These are phyloP conservation scores for Ophion ellenae DNA, from an alignment of 2,888 invertebrate genomes.

Conservation along the genomic window DNA sequence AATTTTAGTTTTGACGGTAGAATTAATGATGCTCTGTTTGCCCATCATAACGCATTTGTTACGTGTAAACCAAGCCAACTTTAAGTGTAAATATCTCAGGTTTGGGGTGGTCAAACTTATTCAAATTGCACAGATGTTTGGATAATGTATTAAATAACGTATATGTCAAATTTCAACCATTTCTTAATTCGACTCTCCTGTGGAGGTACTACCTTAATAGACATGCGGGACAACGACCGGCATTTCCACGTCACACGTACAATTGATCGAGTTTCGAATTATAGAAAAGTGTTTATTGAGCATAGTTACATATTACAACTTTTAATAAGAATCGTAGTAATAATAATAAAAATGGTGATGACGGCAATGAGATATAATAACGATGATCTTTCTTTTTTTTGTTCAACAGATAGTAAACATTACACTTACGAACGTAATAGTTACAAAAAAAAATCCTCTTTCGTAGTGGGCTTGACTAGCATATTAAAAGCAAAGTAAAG, in stretches of 20 bases:
- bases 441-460: conserved; percentile 74
- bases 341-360: conserved; percentile 69
- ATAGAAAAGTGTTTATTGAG: conserved; percentile 83
- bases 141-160: too few species aligned
- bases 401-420: conserved; percentile 69
- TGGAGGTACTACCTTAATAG: too few species aligned
- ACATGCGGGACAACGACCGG: background rate
- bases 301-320: conserved; percentile 80
- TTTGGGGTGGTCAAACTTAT: too few species aligned
- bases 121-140: too few species aligned
- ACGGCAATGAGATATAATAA: conserved; percentile 65
- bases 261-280: conserved; percentile 70
- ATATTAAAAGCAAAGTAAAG: conserved; percentile 71
- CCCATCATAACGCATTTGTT: too few species aligned
- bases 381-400: conserved; percentile 59
- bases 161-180: too few species aligned
- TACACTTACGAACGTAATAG: conserved; percentile 74
- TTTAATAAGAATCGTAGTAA: conserved; percentile 75
- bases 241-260: background rate
- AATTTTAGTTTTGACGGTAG: too few species aligned
- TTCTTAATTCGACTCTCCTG: too few species aligned
- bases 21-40: too few species aligned
- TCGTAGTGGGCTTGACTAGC: conserved; percentile 81
- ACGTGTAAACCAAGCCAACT: too few species aligned
- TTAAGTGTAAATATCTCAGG: too few species aligned